These are phyloP conservation scores for Cacatua alba DNA, from an alignment of 2,113 vertebrate genomes.

Conservation along the genomic window DNA sequence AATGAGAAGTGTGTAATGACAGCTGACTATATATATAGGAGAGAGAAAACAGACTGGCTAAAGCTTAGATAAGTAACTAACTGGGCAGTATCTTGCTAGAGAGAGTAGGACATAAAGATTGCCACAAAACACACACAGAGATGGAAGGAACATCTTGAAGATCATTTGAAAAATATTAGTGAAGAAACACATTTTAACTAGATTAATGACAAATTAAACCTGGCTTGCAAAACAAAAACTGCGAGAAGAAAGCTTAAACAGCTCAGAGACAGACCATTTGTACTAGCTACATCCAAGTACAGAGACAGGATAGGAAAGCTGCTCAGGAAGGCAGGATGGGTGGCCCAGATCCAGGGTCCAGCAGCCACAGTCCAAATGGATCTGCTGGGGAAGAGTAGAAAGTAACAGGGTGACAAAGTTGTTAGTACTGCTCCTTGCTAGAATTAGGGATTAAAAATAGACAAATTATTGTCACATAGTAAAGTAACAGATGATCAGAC, in stretches of 20 bases:
- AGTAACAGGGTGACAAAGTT: fast-evolving
- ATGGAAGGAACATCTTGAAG: not conserved
- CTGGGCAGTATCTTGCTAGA: not conserved
- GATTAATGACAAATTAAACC: not conserved
- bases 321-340: not conserved
- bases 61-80: not conserved
- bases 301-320: not conserved
- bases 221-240: not conserved
- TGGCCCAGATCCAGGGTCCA: not conserved
- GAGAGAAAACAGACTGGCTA: not conserved
- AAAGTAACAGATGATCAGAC: not conserved
- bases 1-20: not conserved
- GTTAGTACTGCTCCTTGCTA: fast-evolving
- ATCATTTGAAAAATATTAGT: not conserved
- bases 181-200: not conserved
- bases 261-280: not conserved
- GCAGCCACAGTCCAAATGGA: not conserved
- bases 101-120: not conserved
- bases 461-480: not conserved
- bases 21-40: not conserved
- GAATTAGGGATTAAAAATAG: not conserved
- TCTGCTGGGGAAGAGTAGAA: not conserved
- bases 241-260: not conserved
- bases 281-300: not conserved
- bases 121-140: not conserved